phyloP scores from a whole-genome alignment of 1,140 invertebrate genomes.

The Drosophila lowei region DNA sequence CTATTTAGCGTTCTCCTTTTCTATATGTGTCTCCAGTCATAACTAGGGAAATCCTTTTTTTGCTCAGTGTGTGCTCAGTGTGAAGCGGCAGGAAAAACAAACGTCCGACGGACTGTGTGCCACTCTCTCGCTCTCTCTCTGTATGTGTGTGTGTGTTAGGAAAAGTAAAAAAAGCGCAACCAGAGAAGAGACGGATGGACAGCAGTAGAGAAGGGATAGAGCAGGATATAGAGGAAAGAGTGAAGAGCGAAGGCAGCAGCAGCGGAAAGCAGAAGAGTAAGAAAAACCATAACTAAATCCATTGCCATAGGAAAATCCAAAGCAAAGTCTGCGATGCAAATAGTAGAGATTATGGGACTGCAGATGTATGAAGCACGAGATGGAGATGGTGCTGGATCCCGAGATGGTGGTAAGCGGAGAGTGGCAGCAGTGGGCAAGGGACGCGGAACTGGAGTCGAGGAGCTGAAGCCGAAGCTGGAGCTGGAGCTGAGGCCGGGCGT shows the following conservation, averaged over 20 bases:
- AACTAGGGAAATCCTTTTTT: constrained; percentile 50
- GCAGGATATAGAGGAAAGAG: not conserved
- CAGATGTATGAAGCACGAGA: constrained; percentile 67
- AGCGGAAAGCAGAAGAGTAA: constrained; percentile 54
- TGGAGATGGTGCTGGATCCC: constrained; percentile 31
- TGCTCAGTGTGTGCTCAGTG: constrained; percentile 57
- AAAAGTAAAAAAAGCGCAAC: constrained; percentile 57
- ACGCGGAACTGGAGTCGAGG: not conserved
- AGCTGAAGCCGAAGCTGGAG: constrained; percentile 30
- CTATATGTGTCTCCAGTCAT: constrained; percentile 9
- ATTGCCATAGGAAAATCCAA: constrained; percentile 77
- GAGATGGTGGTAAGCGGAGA: too few species aligned
- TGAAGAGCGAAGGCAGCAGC: not conserved
- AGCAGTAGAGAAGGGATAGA: constrained; percentile 8
- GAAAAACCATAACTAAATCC: constrained; percentile 82
- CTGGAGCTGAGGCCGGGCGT: not conserved
- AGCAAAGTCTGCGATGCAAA: constrained; percentile 81
- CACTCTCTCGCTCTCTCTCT: too few species aligned
- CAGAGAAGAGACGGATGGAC: constrained; percentile 44
- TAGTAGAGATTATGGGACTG: constrained; percentile 79
- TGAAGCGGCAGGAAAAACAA: constrained; percentile 58
- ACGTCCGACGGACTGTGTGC: constrained; percentile 40
- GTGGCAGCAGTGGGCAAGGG: too few species aligned
- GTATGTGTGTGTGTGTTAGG: constrained; percentile 12
- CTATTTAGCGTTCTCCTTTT: too few species aligned